Base-by-base conservation (phyloP, 2,888 invertebrate species). In the Lepas anatifera region DNA sequence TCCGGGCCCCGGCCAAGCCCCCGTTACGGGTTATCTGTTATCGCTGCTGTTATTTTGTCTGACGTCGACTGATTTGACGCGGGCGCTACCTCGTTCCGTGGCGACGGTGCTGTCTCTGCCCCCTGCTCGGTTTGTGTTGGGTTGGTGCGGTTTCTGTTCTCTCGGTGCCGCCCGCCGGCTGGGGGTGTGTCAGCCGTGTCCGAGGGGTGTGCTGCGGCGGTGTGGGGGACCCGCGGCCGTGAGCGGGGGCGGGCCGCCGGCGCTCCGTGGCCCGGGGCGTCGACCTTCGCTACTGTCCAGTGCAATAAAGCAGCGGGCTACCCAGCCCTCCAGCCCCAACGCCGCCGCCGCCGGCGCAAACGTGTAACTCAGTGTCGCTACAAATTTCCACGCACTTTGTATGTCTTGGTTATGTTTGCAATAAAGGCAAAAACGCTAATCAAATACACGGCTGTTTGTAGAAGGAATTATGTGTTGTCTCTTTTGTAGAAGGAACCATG, bases 381-480 rank as follows among this genome's bases (percentile, higher is more conserved):
- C 58, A 58, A 58, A 58, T 58, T 58, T 58, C 58, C 58, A 58
- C 58, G 58, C 58, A 58, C 58, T 58, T 58, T 58, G 58, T 58
- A 58, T 58, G 58, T 58, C 58, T 58, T 58, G 58, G 58, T 58
- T 58, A 58, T 58, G 58, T 58, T 58, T 58, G 58, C 58, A 58
- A 58, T 58, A 58, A 58, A 58, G 58, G 58, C 58, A 58, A 58
- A 58, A 58, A 58, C 58, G 58, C 58, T 58, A 58, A 58, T 58
- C 58, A 58, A 58, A 58, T 58, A 58, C 8, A 58, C 58, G 58
- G 58, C 58, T 58, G 58, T 58, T 58, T 58, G 58, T 58, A 25
- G 32, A 16, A 41, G 41, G n/a, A n/a, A n/a, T n/a, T n/a, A n/a
- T n/a, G n/a, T n/a, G n/a, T n/a, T n/a, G n/a, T n/a, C n/a, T n/a